Conservation (phyloP, 2,797 vertebrate species). For the Knipowitschia caucasica region DNA sequence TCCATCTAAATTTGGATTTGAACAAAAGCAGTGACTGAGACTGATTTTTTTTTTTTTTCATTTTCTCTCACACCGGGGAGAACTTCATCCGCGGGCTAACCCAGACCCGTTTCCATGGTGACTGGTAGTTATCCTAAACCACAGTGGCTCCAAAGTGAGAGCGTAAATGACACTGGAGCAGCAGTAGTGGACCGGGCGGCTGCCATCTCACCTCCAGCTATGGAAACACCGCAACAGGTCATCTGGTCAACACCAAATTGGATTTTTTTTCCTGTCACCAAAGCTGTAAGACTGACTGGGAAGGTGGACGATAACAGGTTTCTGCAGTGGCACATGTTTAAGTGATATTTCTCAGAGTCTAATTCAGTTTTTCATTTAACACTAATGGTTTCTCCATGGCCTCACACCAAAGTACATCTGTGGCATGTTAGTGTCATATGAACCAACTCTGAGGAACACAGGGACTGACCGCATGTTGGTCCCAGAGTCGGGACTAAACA, state of each 20-base stretch:
- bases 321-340: neutral
- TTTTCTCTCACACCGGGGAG: conserved; percentile 7
- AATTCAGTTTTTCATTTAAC: neutral
- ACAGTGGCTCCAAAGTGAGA: neutral
- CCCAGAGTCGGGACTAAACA: too few species aligned
- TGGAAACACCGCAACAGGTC: neutral
- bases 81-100: conserved; percentile 9
- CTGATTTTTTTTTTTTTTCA: conserved; percentile 9
- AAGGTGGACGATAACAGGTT: conserved; percentile 1
- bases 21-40: conserved; percentile 3
- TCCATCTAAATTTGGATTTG: conserved; percentile 5
- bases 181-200: neutral
- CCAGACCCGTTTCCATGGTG: conserved; percentile 8
- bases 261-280: neutral
- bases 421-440: too few species aligned
- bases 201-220: conserved; percentile 2
- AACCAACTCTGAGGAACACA: too few species aligned
- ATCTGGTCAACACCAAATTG: conserved; percentile 8
- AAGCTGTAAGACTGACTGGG: neutral
- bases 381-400: too few species aligned
- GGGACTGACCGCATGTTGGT: too few species aligned
- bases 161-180: conserved; percentile 2
- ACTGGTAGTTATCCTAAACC: conserved; percentile 13
- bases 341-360: neutral
- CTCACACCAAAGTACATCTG: too few species aligned